Conservation (phyloP, 2,113 vertebrate genomes). For the Suncus etruscus region DNA sequence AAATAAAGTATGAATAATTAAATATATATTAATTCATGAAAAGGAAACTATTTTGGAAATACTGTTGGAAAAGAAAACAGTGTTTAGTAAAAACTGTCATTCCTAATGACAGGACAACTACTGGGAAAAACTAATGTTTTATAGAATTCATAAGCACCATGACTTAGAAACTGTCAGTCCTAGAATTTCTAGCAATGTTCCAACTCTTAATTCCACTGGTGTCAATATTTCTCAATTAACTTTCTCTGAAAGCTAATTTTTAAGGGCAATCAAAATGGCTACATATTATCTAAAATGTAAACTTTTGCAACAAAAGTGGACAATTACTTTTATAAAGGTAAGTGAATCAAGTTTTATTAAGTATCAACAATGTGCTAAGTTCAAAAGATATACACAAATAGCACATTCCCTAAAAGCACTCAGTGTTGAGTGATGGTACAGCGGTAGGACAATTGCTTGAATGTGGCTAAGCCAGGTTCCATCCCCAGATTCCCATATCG, state of each 20-base stretch:
- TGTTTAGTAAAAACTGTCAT: conserved; percentile 10
- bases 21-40: background rate
- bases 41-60: background rate
- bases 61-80: background rate
- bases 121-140: background rate
- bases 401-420: background rate
- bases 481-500: no score
- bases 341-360: no score
- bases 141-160: no score
- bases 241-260: background rate
- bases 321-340: background rate
- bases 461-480: no score
- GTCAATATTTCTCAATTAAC: no score
- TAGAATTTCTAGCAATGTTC: no score
- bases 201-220: no score
- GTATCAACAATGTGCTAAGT: no score
- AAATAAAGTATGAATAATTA: background rate
- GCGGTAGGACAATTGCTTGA: no score
- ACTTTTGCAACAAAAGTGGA: conserved; percentile 43
- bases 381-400: conserved; percentile 2
- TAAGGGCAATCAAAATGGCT: background rate
- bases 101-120: background rate
- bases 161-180: no score
- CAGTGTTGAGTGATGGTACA: no score
- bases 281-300: background rate